A percentile compares a stretch with the other conserved stretches of the same genome.
phyloP scores from a whole-genome alignment of 2,888 invertebrate genomes.

The Dusona sp. region DNA sequence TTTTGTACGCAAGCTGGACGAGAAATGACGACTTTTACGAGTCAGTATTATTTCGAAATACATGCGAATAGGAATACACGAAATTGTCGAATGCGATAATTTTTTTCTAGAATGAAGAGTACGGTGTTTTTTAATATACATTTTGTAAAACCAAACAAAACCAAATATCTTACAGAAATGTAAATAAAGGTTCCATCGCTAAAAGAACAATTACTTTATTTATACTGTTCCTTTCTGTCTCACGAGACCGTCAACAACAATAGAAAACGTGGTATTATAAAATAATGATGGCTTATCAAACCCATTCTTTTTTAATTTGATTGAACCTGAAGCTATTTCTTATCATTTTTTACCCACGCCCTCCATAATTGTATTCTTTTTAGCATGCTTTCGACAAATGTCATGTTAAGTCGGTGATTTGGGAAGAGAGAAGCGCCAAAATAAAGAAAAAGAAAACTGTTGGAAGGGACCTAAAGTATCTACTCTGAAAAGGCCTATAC shows the following conservation, averaged over 20 bases:
- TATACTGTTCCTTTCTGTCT: not conserved
- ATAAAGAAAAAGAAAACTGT: not conserved
- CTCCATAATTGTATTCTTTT: not conserved
- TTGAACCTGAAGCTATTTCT: not conserved
- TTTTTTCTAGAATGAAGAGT: not conserved
- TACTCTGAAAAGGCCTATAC: not conserved
- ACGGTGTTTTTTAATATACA: not conserved
- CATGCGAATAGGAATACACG: not conserved
- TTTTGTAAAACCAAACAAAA: not conserved
- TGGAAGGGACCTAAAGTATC: not conserved
- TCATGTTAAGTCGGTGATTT: not conserved
- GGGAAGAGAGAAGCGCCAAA: not conserved
- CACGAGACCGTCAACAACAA: not conserved
- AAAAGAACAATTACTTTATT: too few relatives aligned
- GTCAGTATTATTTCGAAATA: not conserved
- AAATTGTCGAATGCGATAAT: not conserved
- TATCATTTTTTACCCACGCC: too few relatives aligned
- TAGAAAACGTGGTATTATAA: not conserved
- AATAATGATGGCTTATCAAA: not conserved
- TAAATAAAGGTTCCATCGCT: too few relatives aligned
- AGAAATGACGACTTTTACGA: constrained; percentile 40
- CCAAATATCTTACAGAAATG: not conserved
- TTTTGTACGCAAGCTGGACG: not conserved
- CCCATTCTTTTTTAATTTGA: not conserved
- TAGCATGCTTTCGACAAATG: not conserved